Evolutionary conservation across 2,888 invertebrate species (phyloP).

Genomic region (Patella ulyssiponensis): DNA sequence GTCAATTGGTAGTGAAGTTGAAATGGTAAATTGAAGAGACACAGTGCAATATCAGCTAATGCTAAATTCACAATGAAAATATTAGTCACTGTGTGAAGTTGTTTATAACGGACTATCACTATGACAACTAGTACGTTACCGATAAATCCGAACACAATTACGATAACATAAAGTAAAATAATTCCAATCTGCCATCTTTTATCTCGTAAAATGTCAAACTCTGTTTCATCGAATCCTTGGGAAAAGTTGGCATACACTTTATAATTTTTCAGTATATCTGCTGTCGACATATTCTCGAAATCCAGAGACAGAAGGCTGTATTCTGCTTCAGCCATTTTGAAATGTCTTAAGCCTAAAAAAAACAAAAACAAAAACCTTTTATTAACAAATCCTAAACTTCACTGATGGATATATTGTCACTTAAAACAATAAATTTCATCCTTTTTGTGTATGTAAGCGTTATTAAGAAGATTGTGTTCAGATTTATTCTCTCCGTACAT

Average conservation of each 20-base stretch:
- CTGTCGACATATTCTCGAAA: slow-evolving; percentile 48
- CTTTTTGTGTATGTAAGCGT: no score
- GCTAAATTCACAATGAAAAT: slow-evolving; percentile 68
- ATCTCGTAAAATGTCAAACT: slow-evolving; percentile 59
- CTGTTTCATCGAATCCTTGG: slow-evolving; percentile 48
- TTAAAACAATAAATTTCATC: no score
- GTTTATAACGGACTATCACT: slow-evolving; percentile 58
- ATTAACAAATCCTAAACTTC: no score
- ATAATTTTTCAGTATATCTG: slow-evolving; percentile 76
- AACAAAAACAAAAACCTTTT: no score
- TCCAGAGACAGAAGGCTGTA: slow-evolving; percentile 38
- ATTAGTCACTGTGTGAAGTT: slow-evolving; percentile 67
- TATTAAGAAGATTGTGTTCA: no score
- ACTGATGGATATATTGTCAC: no score
- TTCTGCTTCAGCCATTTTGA: not conserved
- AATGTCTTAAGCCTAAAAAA: no score
- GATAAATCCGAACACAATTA: slow-evolving; percentile 64
- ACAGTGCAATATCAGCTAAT: slow-evolving; percentile 66
- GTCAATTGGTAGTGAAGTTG: slow-evolving; percentile 70
- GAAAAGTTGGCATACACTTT: slow-evolving; percentile 50
- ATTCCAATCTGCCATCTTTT: slow-evolving; percentile 60
- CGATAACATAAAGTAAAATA: slow-evolving; percentile 61
- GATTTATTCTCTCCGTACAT: no score
- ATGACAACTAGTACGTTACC: slow-evolving; percentile 66
- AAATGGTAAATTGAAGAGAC: slow-evolving; percentile 68